A percentile compares a stretch with the other conserved stretches of the same genome.
Conservation (phyloP, 1,140 invertebrate species). For the Goniozus legneri region DNA sequence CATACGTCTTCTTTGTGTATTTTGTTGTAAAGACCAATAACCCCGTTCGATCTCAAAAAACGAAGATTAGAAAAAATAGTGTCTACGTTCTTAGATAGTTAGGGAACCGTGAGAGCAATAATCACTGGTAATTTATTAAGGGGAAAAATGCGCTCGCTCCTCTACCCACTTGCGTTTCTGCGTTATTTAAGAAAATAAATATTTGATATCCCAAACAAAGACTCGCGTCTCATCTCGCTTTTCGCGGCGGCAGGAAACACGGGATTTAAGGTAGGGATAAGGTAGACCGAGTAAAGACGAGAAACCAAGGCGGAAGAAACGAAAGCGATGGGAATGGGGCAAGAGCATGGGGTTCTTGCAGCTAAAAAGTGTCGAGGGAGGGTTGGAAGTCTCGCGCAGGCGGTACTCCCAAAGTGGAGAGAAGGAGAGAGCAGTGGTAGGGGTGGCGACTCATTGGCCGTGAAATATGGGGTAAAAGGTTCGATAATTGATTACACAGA, state of each 20-base stretch:
- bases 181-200: slow-evolving; percentile 37
- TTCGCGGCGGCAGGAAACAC: slow-evolving; percentile 2
- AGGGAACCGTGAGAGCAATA: slow-evolving; percentile 28
- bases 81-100: too few relatives aligned
- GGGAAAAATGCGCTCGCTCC: slow-evolving; percentile 22
- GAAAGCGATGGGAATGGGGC: slow-evolving; percentile 8
- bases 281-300: slow-evolving; percentile 5
- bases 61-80: too few relatives aligned
- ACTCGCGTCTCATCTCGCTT: slow-evolving; percentile 3
- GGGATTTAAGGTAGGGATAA: slow-evolving; percentile 5
- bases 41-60: too few relatives aligned
- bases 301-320: neutral
- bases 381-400: slow-evolving; percentile 24
- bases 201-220: slow-evolving; percentile 38
- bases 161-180: slow-evolving; percentile 9
- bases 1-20: too few relatives aligned
- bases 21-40: too few relatives aligned
- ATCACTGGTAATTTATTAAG: slow-evolving; percentile 37
- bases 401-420: too few relatives aligned
- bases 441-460: slow-evolving; percentile 47
- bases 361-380: slow-evolving; percentile 36
- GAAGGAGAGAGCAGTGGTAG: slow-evolving; percentile 26
- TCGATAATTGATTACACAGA: slow-evolving; percentile 56
- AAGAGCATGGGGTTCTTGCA: slow-evolving; percentile 15
- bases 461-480: slow-evolving; percentile 54